Conservation (phyloP, 2,113 vertebrate species). For the Mugil cephalus region DNA sequence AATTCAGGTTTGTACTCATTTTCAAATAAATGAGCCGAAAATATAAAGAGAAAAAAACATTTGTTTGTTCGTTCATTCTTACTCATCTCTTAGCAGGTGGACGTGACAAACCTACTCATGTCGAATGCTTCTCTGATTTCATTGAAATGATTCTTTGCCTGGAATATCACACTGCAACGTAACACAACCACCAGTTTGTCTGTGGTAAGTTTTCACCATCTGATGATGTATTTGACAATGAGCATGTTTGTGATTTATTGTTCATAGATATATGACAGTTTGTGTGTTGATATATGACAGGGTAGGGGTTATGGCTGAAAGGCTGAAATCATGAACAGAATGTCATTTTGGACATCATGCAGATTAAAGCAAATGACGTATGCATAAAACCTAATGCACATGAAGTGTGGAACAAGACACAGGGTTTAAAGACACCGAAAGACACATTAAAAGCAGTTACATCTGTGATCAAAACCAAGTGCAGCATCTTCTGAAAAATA, state of each 20-base stretch:
- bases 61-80: constrained; percentile 8
- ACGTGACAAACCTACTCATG: constrained; percentile 56
- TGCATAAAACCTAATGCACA: constrained; percentile 21
- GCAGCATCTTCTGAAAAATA: constrained; percentile 80
- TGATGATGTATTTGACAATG: constrained; percentile 5
- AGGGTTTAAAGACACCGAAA: constrained; percentile 55
- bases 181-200: constrained; percentile 6
- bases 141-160: constrained; percentile 11
- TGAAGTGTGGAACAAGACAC: constrained; percentile 31
- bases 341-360: constrained; percentile 9
- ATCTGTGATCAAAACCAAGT: constrained; percentile 79
- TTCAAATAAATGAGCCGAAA: constrained; percentile 45
- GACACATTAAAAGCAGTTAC: constrained; percentile 65
- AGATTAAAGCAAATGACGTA: constrained; percentile 44
- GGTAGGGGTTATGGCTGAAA: not conserved
- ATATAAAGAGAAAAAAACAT: constrained; percentile 19
- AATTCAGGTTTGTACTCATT: constrained; percentile 16
- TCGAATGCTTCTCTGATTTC: constrained; percentile 23
- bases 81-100: constrained; percentile 31
- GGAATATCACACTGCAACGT: constrained; percentile 1
- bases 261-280: not conserved
- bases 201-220: constrained; percentile 1
- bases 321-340: constrained; percentile 21
- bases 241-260: constrained; percentile 15
- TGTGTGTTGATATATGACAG: not conserved